Conservation (phyloP, 2,797 vertebrate species). For the Sebastiscus albofasciatus region DNA sequence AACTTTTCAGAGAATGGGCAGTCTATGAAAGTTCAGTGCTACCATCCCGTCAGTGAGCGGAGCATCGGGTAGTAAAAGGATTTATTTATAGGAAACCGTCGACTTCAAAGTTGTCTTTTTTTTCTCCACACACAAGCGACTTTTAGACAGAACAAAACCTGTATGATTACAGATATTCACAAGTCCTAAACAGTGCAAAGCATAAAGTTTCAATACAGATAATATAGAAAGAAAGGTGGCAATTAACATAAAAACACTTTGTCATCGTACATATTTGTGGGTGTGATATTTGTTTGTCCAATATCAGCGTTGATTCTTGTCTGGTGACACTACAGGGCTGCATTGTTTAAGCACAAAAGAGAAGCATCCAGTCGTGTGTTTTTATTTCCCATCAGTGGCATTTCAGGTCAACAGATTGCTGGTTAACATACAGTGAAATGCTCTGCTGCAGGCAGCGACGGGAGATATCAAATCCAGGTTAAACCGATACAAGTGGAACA, state of each 20-base stretch:
- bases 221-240: background rate
- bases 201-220: too few relatives aligned
- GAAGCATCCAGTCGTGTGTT: background rate
- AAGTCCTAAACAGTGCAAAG: too few relatives aligned
- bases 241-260: background rate
- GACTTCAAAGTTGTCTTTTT: background rate
- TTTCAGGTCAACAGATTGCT: conserved; percentile 7
- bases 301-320: background rate
- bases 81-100: too few relatives aligned
- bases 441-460: background rate
- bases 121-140: background rate
- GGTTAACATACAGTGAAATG: background rate
- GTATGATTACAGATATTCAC: background rate
- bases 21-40: background rate
- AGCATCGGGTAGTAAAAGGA: background rate
- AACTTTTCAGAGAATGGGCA: background rate
- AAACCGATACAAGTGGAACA: background rate
- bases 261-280: background rate
- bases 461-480: background rate
- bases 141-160: background rate
- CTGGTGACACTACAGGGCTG: too few relatives aligned
- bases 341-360: background rate
- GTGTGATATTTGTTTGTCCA: background rate
- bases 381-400: background rate
- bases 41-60: rapidly evolving